Evolutionary conservation across 2,888 invertebrate species (phyloP).

Genomic region (Reticulitermes lucifugus): DNA sequence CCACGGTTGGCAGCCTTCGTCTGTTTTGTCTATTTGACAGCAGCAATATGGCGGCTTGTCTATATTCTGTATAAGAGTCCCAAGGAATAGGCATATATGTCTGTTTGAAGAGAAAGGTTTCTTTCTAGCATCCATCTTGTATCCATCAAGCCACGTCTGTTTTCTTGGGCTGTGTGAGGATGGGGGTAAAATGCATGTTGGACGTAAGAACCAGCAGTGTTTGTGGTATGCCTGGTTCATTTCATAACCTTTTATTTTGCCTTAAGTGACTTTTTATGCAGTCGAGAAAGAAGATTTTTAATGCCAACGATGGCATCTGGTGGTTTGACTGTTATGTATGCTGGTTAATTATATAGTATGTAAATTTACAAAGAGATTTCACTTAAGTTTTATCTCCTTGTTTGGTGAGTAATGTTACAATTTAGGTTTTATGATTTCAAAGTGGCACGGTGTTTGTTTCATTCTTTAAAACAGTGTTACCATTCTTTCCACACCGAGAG

Average conservation of each 20-base stretch:
- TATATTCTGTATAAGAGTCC: conserved; percentile 8
- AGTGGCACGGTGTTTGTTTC: not conserved
- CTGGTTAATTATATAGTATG: not conserved
- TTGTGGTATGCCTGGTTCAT: not conserved
- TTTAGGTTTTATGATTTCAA: not conserved
- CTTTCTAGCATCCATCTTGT: conserved; percentile 24
- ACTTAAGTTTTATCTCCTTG: not conserved
- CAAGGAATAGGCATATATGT: conserved; percentile 28
- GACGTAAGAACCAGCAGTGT: not conserved
- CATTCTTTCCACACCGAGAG: no score
- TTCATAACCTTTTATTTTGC: not conserved
- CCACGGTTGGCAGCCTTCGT: conserved; percentile 44
- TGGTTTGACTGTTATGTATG: not conserved
- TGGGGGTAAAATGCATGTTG: not conserved
- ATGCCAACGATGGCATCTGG: not conserved
- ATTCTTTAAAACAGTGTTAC: no score
- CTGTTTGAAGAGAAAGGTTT: conserved; percentile 15
- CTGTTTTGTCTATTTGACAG: conserved; percentile 47
- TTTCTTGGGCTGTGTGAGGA: not conserved
- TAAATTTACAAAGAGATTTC: not conserved
- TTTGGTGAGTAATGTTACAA: not conserved
- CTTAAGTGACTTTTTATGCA: not conserved
- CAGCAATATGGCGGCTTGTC: conserved; percentile 48
- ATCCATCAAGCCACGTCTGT: conserved; percentile 24
- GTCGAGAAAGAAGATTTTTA: not conserved